Evolutionary conservation across 1,140 invertebrate species (phyloP), one percentile per base, ranked within the genome.

Genomic region (Camponotus pennsylvanicus): DNA sequence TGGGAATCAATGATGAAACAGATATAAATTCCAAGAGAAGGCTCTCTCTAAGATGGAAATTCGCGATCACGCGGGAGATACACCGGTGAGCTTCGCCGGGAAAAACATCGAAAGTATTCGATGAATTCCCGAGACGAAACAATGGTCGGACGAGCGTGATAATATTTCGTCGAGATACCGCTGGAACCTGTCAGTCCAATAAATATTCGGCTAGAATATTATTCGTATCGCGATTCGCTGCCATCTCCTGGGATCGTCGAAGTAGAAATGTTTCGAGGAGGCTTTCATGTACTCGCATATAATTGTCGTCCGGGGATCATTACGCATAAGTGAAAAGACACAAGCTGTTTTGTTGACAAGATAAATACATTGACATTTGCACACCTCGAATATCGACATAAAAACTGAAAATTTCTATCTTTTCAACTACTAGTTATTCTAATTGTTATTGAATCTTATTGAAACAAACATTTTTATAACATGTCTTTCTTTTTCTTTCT

Each of bases 121-220:
- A 77, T 32, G 45, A 42, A 42, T 85, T 40, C 21, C 9, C 27
- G n/a, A 32, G 15, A 67, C 52, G 37, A 40, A 49, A 67, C 52
- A 57, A 70, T 59, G 42, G 13, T 45, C 45, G 63, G 69, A 85
- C 52, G 27, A 78, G 21, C 45, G 49, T 66, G 45, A 79, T 69
- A 59, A 59, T 61, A 86, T 80, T 85, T 86, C 64, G 52, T 11
- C 9, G 27, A 61, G 7, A 32, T 67, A 73, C 1, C 18, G 15
- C 5, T 40, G n/a, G 15, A 66, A 77, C 49, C 66, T 70, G 66
- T 18, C 55, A 34, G 8, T 42, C 21, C 34, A 67, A 82, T 86
- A 80, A 82, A 82, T 82, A 82, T 86, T 49, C 21, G 13, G 15
- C 13, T 8, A 34, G 67, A 52, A 76, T 66, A 83, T 82, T 82